These are phyloP conservation scores for Drosophila kambysellisi DNA, from an alignment of 2,888 invertebrate genomes.

Conservation along the genomic window DNA sequence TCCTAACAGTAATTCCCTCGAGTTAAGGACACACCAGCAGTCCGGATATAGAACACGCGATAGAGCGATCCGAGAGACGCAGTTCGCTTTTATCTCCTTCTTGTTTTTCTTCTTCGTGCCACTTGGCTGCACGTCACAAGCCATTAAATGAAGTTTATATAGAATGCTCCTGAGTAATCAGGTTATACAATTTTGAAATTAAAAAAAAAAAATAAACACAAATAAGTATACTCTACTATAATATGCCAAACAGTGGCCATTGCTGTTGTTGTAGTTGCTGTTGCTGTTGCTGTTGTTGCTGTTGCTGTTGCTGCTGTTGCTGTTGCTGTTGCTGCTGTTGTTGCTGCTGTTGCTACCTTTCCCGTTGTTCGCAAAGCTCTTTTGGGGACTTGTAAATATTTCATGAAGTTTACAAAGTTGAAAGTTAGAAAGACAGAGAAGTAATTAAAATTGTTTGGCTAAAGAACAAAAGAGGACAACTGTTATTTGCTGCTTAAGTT, in stretches of 20 bases:
- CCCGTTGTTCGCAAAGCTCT: neutral
- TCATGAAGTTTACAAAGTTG: neutral
- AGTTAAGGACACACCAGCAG: constrained; percentile 8
- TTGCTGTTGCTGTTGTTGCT: too few species aligned
- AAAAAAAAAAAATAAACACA: constrained; percentile 58
- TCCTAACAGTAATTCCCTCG: constrained; percentile 31
- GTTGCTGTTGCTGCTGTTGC: neutral
- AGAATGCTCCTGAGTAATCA: constrained; percentile 58
- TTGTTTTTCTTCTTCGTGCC: neutral
- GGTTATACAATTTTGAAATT: constrained; percentile 74
- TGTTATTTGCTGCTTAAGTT: neutral
- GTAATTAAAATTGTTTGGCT: constrained; percentile 8
- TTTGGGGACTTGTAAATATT: constrained; percentile 9
- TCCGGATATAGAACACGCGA: constrained; percentile 38
- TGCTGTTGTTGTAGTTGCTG: neutral
- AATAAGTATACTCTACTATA: constrained; percentile 41
- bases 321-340: neutral
- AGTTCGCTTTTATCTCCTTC: constrained; percentile 3
- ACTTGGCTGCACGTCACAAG: constrained; percentile 23
- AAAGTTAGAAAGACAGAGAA: neutral
- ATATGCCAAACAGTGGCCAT: constrained; percentile 22
- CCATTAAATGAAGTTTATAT: constrained; percentile 51
- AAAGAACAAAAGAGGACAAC: neutral
- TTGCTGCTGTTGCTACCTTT: neutral
- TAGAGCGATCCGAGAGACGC: constrained; percentile 30